Evolutionary conservation across 2,113 vertebrate genomes (phyloP), one percentile per base, ranked within the genome.

Genomic region (Thryonomys swinderianus): DNA sequence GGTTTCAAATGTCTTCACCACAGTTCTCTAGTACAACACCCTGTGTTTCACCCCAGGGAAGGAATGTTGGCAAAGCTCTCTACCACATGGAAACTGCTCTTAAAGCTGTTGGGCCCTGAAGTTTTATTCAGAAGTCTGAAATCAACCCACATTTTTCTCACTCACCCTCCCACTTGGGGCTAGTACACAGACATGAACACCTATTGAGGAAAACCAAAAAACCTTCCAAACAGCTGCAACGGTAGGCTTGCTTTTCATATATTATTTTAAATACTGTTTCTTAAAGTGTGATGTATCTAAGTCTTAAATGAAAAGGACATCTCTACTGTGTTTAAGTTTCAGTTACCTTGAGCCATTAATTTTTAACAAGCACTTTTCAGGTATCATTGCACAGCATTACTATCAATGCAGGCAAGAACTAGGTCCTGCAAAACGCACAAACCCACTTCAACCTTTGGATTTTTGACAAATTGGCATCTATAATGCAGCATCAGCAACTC

Each of bases 21-120:
- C 96, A 96, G 69, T 92, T 96, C 97, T 96, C 88, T 93, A 82
- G 92, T 97, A 95, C 95, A 97, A 97, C 87, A 98, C 97, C 98
- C 98, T 98, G 95, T 95, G 94, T 97, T 97, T 98, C 96, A 98
- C 97, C 98, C 98, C 79, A 34, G 96, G 97, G 97, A 98, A 97
- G 91, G 96, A 98, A 97, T 96, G 96, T 89, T 98, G 98, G 97
- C 98, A 97, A 94, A 95, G 94, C 73, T 53, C 66, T 96, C 94
- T 76, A 85, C 91, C 97, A 94, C 97, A 98, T 93, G 97, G 97
- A 97, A 98, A 98, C 96, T 94, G 93, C 85, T 97, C 96, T 96
- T 95, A 97, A 98, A 95, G 84, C 96, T 96, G 96, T 59, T 97
- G 94, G 37, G 94, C 89, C 96, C 88, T 86, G 89, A 97, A 89